These are phyloP conservation scores for Drosophila parvula DNA, from an alignment of 1,140 invertebrate species.

Conservation along the genomic window DNA sequence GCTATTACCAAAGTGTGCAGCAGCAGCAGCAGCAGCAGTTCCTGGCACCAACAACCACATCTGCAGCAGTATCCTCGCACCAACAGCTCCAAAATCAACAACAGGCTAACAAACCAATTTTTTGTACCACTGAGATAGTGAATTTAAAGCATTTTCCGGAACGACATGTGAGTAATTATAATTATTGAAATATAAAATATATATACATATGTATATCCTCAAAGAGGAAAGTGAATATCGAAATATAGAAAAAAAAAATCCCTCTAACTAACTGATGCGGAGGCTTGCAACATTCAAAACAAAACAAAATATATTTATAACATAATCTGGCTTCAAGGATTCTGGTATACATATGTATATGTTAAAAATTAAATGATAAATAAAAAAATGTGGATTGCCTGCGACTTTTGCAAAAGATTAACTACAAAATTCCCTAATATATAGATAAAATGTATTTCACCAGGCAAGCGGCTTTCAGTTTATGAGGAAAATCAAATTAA, in stretches of 20 bases:
- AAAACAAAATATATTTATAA: too few relatives aligned
- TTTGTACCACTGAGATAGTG: neutral
- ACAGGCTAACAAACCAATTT: neutral
- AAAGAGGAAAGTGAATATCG: neutral
- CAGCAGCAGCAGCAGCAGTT: constrained; percentile 48
- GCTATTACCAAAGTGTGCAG: constrained; percentile 46
- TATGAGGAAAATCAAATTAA: neutral
- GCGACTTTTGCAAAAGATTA: neutral
- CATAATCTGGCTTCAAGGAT: neutral
- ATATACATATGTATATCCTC: neutral
- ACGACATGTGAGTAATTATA: constrained; percentile 46
- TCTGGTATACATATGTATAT: neutral
- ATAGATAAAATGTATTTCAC: neutral
- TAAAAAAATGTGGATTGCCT: neutral
- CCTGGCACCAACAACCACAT: constrained; percentile 45
- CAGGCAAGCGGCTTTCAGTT: too few relatives aligned
- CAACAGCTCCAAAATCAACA: constrained; percentile 26
- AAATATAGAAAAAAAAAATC: too few relatives aligned
- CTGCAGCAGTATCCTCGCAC: constrained; percentile 21
- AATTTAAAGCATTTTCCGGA: constrained; percentile 23
- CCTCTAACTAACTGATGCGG: too few relatives aligned
- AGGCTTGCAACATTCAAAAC: too few relatives aligned
- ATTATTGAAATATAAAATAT: neutral
- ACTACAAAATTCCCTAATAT: neutral
- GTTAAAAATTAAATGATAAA: neutral